Percentiles rank a stretch among this genome's conserved stretches.
phyloP scores from a whole-genome alignment of 37 sponge, comb jelly and placozoan species.

The Beroe forskalii region DNA sequence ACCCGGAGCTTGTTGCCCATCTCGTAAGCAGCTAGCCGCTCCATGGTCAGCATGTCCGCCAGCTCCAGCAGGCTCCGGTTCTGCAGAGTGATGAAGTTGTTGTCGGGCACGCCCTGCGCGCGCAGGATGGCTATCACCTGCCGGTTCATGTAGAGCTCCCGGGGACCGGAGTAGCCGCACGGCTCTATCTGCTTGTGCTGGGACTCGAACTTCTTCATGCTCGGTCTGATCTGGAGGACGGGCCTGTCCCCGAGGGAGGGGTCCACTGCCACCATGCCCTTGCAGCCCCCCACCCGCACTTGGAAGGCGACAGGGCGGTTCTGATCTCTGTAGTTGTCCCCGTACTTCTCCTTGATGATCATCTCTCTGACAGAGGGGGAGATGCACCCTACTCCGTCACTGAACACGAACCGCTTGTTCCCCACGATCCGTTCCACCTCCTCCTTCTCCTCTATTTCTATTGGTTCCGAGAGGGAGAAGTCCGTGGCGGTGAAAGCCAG shows the following conservation, averaged over 20 bases:
- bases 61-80: conserved; percentile 52
- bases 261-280: conserved; percentile 68
- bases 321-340: background rate
- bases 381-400: conserved; percentile 67
- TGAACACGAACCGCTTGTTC: conserved; percentile 45
- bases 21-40: background rate
- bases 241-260: background rate
- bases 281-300: conserved; percentile 66
- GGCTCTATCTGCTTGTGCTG: conserved; percentile 57
- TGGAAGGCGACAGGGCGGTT: conserved; percentile 63
- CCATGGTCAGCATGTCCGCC: conserved; percentile 54
- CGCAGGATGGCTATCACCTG: conserved; percentile 64
- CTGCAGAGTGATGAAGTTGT: conserved; percentile 61
- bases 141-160: conserved; percentile 65
- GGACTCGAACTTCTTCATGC: conserved; percentile 68
- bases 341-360: conserved; percentile 32
- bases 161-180: conserved; percentile 40
- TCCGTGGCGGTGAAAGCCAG: conserved; percentile 62
- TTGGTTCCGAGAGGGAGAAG: conserved; percentile 15
- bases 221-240: conserved; percentile 62
- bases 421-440: conserved; percentile 32
- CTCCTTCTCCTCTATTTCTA: conserved; percentile 11
- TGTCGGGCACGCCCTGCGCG: conserved; percentile 63
- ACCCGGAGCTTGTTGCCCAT: conserved; percentile 27
- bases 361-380: conserved; percentile 60